A percentile compares a stretch with the other conserved stretches of the same genome.
phyloP scores from a whole-genome alignment of 2,888 invertebrate genomes.

The Thysanoteuthis rhombus region DNA sequence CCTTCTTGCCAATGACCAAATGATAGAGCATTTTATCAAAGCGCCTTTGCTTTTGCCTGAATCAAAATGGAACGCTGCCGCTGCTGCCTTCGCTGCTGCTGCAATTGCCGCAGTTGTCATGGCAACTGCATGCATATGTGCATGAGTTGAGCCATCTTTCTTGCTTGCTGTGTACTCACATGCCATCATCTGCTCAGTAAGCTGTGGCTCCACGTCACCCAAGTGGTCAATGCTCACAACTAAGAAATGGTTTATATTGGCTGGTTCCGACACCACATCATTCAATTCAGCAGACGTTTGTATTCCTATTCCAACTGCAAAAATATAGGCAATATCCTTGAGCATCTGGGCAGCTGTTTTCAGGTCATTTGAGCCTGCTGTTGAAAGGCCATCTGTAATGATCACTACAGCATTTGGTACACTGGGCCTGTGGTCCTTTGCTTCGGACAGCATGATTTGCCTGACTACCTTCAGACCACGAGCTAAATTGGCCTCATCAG shows the following conservation, averaged over 20 bases:
- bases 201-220: slow-evolving; percentile 33
- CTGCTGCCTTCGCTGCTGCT: slow-evolving; percentile 23
- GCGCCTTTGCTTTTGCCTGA: slow-evolving; percentile 18
- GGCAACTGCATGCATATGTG: neutral
- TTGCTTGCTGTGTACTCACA: slow-evolving; percentile 31
- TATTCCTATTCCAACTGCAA: slow-evolving; percentile 25
- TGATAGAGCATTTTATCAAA: slow-evolving; percentile 14
- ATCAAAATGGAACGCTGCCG: neutral
- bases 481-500: slow-evolving; percentile 44
- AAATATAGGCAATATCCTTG: slow-evolving; percentile 20
- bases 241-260: slow-evolving; percentile 23
- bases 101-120: neutral
- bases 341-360: neutral
- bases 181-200: slow-evolving; percentile 32
- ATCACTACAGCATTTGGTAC: slow-evolving; percentile 52
- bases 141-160: neutral
- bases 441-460: slow-evolving; percentile 39
- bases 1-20: slow-evolving; percentile 1
- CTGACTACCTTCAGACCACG: slow-evolving; percentile 49
- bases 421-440: slow-evolving; percentile 44
- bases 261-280: neutral
- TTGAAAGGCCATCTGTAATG: slow-evolving; percentile 50
- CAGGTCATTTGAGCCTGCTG: neutral
- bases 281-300: neutral
- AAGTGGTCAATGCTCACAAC: slow-evolving; percentile 39